Evolutionary conservation across 2,888 invertebrate species (phyloP), one percentile per base, ranked within the genome.

Genomic region (Hetaerina titia): DNA sequence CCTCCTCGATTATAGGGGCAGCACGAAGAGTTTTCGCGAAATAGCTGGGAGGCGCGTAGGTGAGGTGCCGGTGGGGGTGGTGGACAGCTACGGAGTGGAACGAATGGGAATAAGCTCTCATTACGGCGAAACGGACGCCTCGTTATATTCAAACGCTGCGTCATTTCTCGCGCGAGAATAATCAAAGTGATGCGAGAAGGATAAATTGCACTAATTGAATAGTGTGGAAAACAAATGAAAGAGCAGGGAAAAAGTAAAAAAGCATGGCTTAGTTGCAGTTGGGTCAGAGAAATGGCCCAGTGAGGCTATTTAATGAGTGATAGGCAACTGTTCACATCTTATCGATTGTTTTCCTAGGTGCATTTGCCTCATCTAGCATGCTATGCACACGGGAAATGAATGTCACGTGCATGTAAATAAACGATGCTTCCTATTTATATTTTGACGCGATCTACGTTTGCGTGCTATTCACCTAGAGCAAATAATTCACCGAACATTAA

Each of bases 101-200:
- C 31, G 31, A 31, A 22, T 81, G 31, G 45, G 45, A 45, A 45
- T 45, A 45, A 45, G 45, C 45, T 81, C 81, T 81, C 81, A 81
- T 81, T 81, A 81, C 25, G 81, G 81, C 31, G 81, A 1, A 81
- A 81, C 81, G 31, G 19, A 25, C 81, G 31, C 81, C 81, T 81
- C 81, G 81, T 81, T 31, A 81, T 81, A 25, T 81, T 81, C n/a
- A 81, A 81, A 81, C 81, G 81, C 81, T 81, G 81, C 81, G 81
- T 81, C 81, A 81, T 25, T 31, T 13, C 81, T 15, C 31, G 81
- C 81, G 31, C 81, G 81, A 81, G 31, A 1, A 31, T 31, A 81
- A 31, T 81, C 31, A 31, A 81, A 81, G 81, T 31, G 81, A 81
- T 31, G 81, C 81, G 81, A 31, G 81, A 31, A 31, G 81, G 81